Evolutionary conservation across 2,113 vertebrate species (phyloP), one percentile per base, ranked within the genome.

Genomic region (Argyrosomus japonicus): DNA sequence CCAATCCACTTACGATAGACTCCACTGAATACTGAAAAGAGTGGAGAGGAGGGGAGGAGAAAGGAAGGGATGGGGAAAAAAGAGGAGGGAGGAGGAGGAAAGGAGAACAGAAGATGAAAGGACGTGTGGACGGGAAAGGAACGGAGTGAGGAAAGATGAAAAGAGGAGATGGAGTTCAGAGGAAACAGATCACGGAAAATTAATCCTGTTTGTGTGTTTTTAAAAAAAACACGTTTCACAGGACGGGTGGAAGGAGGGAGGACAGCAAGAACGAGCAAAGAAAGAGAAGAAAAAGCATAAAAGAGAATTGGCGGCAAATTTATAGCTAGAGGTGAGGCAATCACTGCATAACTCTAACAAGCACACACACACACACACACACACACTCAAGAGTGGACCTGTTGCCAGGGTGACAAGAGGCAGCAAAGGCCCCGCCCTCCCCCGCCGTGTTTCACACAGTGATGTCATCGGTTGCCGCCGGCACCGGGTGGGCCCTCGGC

Each of bases 1-100:
- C 89, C 92, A 91, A 91, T 94, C 92, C 89, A 93, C 90, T 94
- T 87, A 92, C 32, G 68, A 90, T 89, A 62, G 81, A 88, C 90
- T 84, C 58, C 1, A 32, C 63, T 87, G 90, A 89, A 85, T 88
- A 76, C 87, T 77, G 82, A 90, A 87, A 84, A 69, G 85, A 86
- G 57, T 60, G 68, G 72, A 79, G 86, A 78, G 75, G 74, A 79
- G 76, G 67, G 64, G 43, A 77, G 61, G 69, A 67, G 56, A 80
- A 47, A 74, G 47, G 36, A 83, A n/a, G 51, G 79, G 56, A 50
- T 25, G 36, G 58, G 54, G 67, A 17, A 14, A 27, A 69, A 5
- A n/a, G 25, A 70, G 48, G 65, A 58, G 6, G n/a, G 6, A 27
- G 45, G 50, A 45, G 5, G 25, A 64, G 36, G 65, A 48, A 48